A percentile compares a stretch with the other conserved stretches of the same genome.
phyloP scores from a whole-genome alignment of 2,888 invertebrate genomes.

The Allophyes oxyacanthae region DNA sequence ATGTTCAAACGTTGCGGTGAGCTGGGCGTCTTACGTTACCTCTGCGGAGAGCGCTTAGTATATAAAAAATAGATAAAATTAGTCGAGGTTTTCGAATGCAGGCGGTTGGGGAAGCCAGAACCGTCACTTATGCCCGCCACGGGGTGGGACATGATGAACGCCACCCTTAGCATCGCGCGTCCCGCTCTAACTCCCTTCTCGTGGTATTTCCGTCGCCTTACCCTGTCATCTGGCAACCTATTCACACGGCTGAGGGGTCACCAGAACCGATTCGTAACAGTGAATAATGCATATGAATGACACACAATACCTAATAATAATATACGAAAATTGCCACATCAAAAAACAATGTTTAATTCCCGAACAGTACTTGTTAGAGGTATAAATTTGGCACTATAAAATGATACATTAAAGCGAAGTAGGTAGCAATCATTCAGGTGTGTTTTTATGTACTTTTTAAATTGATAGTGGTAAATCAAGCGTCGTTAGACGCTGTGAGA shows the following conservation, averaged over 20 bases:
- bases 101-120: slow-evolving; percentile 83
- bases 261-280: slow-evolving; percentile 86
- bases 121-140: slow-evolving; percentile 84
- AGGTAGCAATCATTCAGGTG: slow-evolving; percentile 78
- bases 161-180: slow-evolving; percentile 77
- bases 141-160: slow-evolving; percentile 84
- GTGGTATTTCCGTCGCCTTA: slow-evolving; percentile 58
- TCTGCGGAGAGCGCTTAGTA: slow-evolving; percentile 44
- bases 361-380: slow-evolving; percentile 51
- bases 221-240: slow-evolving; percentile 83
- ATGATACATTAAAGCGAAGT: slow-evolving; percentile 69
- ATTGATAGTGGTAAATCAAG: slow-evolving; percentile 86
- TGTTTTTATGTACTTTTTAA: slow-evolving; percentile 81
- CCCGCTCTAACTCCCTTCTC: slow-evolving; percentile 66
- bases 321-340: slow-evolving; percentile 60
- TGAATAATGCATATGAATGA: slow-evolving; percentile 84
- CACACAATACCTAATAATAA: slow-evolving; percentile 77
- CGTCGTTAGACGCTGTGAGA: slow-evolving; percentile 78
- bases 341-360: slow-evolving; percentile 41
- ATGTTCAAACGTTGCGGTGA: slow-evolving; percentile 61
- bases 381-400: slow-evolving; percentile 73
- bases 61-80: slow-evolving; percentile 66
- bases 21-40: slow-evolving; percentile 45
- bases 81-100: slow-evolving; percentile 80
- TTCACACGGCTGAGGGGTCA: slow-evolving; percentile 78